Evolutionary conservation across 1,140 invertebrate genomes (phyloP).

Genomic region (Drosophila nigromelanica): DNA sequence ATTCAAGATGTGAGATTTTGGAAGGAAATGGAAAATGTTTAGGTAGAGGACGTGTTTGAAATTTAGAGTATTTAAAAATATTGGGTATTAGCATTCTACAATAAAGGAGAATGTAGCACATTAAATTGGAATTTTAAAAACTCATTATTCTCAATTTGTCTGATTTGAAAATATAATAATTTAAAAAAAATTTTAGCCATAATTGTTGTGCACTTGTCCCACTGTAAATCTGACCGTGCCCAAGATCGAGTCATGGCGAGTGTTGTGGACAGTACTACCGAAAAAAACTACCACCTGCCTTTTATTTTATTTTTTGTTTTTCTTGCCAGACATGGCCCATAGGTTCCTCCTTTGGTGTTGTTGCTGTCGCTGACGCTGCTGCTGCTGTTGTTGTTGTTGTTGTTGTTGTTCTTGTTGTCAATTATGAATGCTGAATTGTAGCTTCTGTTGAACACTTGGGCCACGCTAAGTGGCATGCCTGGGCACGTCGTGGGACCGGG

Average conservation of each 20-base stretch:
- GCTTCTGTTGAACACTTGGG: constrained; percentile 81
- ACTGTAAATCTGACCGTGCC: constrained; percentile 73
- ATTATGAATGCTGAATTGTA: constrained; percentile 82
- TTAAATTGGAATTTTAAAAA: too few relatives aligned
- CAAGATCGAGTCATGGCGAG: constrained; percentile 67
- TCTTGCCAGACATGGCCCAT: constrained; percentile 54
- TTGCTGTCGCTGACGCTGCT: constrained; percentile 23
- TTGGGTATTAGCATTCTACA: too few relatives aligned
- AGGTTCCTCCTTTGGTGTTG: constrained; percentile 31
- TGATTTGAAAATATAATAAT: too few relatives aligned
- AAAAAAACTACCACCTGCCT: constrained; percentile 79
- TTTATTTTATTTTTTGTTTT: constrained; percentile 67
- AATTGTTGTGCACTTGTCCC: constrained; percentile 20
- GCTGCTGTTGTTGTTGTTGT: constrained; percentile 15
- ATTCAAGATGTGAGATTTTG: background rate
- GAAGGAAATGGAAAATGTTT: background rate
- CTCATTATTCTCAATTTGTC: too few relatives aligned
- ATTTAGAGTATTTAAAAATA: too few relatives aligned
- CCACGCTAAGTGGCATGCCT: constrained; percentile 76
- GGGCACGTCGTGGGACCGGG: constrained; percentile 73
- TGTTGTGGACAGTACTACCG: constrained; percentile 49
- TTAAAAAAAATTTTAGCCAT: background rate
- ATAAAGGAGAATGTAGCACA: too few relatives aligned
- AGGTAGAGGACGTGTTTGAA: background rate
- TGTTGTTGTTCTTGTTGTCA: constrained; percentile 58